phyloP scores from a whole-genome alignment of 2,113 vertebrate species.

The Chaetodon trifascialis region DNA sequence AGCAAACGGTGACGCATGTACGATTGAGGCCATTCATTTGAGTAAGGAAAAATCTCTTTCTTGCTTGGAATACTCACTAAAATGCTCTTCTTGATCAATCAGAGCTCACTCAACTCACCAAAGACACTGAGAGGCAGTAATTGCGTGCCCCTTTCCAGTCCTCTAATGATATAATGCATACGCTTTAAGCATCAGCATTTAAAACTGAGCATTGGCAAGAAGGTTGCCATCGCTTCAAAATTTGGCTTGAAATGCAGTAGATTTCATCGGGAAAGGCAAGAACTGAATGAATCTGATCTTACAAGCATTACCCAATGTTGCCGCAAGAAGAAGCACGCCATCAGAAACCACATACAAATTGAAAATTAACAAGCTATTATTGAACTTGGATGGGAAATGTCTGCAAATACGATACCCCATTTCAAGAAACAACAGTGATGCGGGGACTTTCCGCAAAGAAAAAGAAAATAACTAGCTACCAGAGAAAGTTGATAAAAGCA shows the following conservation, averaged over 20 bases:
- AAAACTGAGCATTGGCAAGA: neutral
- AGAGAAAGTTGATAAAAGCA: constrained; percentile 67
- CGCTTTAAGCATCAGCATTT: neutral
- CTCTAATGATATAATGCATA: neutral
- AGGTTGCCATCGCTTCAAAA: neutral
- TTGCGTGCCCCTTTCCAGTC: neutral
- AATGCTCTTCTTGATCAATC: neutral
- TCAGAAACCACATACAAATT: constrained; percentile 50
- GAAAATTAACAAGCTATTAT: constrained; percentile 35
- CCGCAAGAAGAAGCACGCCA: constrained; percentile 1
- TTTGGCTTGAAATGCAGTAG: constrained; percentile 10
- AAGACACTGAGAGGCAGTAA: neutral
- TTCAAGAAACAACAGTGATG: constrained; percentile 44
- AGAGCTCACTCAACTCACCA: too few relatives aligned
- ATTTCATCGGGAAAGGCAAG: neutral
- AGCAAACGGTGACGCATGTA: constrained; percentile 11
- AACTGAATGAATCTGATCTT: constrained; percentile 10
- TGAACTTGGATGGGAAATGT: constrained; percentile 39
- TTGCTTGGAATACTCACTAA: neutral
- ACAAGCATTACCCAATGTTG: neutral
- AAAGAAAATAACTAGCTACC: constrained; percentile 2
- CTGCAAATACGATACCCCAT: constrained; percentile 30
- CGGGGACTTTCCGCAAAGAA: constrained; percentile 36
- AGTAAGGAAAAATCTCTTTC: neutral
- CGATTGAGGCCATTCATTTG: constrained; percentile 5